Conservation (phyloP, 2,888 invertebrate genomes). For the Hemithea aestivaria region DNA sequence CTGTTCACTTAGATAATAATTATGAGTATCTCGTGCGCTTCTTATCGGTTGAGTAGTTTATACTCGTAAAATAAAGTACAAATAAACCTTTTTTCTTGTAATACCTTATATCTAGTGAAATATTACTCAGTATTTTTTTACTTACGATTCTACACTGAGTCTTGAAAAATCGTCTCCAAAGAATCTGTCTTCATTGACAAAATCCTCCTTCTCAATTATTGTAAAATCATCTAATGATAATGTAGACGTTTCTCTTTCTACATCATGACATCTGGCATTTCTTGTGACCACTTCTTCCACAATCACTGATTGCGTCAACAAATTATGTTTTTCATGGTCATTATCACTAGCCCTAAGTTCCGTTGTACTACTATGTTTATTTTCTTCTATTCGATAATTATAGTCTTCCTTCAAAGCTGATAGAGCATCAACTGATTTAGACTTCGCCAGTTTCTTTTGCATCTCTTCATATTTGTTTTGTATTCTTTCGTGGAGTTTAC, state of each 20-base stretch:
- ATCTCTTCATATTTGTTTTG: constrained; percentile 63
- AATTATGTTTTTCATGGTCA: constrained; percentile 23
- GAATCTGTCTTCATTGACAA: constrained; percentile 33
- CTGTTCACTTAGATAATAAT: no score
- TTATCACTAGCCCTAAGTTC: constrained; percentile 37
- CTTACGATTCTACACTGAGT: constrained; percentile 64
- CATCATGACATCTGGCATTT: constrained; percentile 37
- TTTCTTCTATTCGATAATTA: constrained; percentile 31
- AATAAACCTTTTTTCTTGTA: no score
- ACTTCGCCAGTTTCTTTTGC: constrained; percentile 61
- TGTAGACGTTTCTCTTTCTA: constrained; percentile 39
- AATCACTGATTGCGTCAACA: constrained; percentile 29
- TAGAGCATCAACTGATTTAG: constrained; percentile 57
- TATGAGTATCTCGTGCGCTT: no score
- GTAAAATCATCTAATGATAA: constrained; percentile 31
- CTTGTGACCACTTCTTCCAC: constrained; percentile 41
- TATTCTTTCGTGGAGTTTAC: constrained; percentile 55
- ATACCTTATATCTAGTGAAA: no score
- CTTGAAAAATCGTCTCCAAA: constrained; percentile 41
- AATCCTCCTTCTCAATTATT: constrained; percentile 33
- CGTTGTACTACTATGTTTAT: constrained; percentile 33
- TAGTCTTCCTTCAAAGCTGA: constrained; percentile 42
- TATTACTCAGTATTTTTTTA: no score
- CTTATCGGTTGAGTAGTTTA: no score
- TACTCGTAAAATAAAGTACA: no score